Percentiles rank a stretch among this genome's conserved stretches.
These are phyloP conservation scores for Embiotoca jacksoni DNA, from an alignment of 2,113 vertebrate genomes.

Conservation along the genomic window DNA sequence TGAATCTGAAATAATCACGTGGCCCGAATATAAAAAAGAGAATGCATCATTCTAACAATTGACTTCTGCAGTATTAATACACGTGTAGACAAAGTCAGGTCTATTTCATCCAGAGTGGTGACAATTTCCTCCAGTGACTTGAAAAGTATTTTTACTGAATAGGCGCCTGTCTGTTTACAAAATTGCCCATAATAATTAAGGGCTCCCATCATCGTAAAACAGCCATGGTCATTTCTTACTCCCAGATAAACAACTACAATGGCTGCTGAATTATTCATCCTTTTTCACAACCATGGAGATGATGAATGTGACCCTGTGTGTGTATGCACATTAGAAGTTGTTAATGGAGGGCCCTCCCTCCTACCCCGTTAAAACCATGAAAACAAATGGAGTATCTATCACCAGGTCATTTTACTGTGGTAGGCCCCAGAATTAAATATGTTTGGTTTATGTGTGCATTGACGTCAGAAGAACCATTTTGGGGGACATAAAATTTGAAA, in stretches of 20 bases:
- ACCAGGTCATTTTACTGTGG: constrained; percentile 60
- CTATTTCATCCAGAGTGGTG: constrained; percentile 27
- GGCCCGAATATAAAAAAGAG: constrained; percentile 37
- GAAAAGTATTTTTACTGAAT: constrained; percentile 31
- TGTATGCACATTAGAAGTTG: constrained; percentile 38
- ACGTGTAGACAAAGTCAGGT: constrained; percentile 33
- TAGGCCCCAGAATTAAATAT: constrained; percentile 60
- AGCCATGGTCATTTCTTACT: constrained; percentile 54
- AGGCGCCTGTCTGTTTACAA: constrained; percentile 33
- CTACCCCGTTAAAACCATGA: constrained; percentile 54
- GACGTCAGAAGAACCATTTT: constrained; percentile 68
- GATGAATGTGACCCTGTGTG: constrained; percentile 50
- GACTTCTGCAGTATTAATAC: constrained; percentile 19
- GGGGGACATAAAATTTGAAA: constrained; percentile 64
- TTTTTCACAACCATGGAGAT: constrained; percentile 55
- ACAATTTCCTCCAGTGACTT: constrained; percentile 47
- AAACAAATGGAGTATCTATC: constrained; percentile 67
- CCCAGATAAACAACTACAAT: constrained; percentile 64
- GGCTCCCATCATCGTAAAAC: constrained; percentile 52
- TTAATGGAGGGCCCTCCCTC: constrained; percentile 36
- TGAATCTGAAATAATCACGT: constrained; percentile 18
- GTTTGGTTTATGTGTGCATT: constrained; percentile 65
- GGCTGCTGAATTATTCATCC: constrained; percentile 68
- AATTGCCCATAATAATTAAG: constrained; percentile 50
- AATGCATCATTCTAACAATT: constrained; percentile 18